Evolutionary conservation across 2,888 invertebrate genomes (phyloP).

Genomic region (Pseudococcus longispinus): DNA sequence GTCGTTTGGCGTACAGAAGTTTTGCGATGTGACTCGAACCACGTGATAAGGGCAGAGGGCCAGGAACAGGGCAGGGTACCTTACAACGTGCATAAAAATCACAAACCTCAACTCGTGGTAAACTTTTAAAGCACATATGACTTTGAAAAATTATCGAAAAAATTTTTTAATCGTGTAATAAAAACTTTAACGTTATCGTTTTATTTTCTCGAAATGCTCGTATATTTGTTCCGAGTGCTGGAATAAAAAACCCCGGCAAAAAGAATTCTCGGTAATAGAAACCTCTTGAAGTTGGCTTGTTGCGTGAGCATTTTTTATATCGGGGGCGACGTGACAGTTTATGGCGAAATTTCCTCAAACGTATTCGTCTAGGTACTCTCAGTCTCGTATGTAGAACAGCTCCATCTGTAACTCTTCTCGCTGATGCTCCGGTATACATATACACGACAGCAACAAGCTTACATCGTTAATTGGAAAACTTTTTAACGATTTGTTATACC

Average conservation of each 20-base stretch:
- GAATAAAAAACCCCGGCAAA: neutral
- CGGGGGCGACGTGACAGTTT: neutral
- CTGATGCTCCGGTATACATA: neutral
- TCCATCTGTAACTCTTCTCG: neutral
- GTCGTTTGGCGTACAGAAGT: neutral
- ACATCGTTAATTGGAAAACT: slow-evolving; percentile 34
- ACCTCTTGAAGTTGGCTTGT: neutral
- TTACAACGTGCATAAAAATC: neutral
- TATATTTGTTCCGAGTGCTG: neutral
- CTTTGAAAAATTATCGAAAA: slow-evolving; percentile 13
- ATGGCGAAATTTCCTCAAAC: neutral
- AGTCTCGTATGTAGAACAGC: neutral
- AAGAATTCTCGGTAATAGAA: neutral
- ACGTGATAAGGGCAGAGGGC: neutral
- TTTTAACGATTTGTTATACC: slow-evolving; percentile 21
- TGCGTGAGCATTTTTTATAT: neutral
- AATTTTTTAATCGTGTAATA: neutral
- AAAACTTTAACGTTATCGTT: neutral
- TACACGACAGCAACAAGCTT: slow-evolving; percentile 30
- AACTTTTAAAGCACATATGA: neutral
- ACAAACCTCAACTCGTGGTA: neutral
- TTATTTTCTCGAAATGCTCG: neutral
- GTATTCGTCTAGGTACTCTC: neutral
- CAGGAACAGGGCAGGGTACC: no score
- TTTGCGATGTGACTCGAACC: neutral